Conservation (phyloP, 2,113 vertebrate genomes). For the Sus scrofa region DNA sequence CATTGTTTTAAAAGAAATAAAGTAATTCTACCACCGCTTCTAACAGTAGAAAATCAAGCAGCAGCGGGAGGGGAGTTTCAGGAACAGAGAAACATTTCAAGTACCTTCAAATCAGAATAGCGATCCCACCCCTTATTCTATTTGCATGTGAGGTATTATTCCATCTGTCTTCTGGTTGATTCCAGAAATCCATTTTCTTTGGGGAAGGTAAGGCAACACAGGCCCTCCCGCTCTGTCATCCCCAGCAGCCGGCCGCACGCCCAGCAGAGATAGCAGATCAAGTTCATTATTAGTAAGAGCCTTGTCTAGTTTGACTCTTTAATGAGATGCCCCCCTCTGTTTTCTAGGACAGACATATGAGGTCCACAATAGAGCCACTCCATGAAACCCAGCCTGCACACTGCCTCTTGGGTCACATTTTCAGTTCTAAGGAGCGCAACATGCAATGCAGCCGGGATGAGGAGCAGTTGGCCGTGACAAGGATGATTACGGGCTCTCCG, state of each 20-base stretch:
- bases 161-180: slow-evolving; percentile 40
- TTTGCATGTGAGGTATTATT: background rate
- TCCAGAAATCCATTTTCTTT: slow-evolving; percentile 51
- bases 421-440: slow-evolving; percentile 82
- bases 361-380: slow-evolving; percentile 64
- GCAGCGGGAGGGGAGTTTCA: background rate
- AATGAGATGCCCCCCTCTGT: slow-evolving; percentile 32
- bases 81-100: background rate
- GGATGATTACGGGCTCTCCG: slow-evolving; percentile 79
- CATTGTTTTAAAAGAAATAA: background rate
- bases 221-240: background rate
- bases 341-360: background rate
- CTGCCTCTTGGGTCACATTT: slow-evolving; percentile 72
- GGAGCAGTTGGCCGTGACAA: slow-evolving; percentile 73
- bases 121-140: background rate
- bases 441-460: slow-evolving; percentile 53
- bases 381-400: slow-evolving; percentile 78
- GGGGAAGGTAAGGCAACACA: slow-evolving; percentile 45
- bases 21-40: background rate
- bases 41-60: slow-evolving; percentile 49
- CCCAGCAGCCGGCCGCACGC: background rate
- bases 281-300: slow-evolving; percentile 45
- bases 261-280: slow-evolving; percentile 12
- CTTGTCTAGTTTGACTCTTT: slow-evolving; percentile 55
- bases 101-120: slow-evolving; percentile 20